phyloP scores from a whole-genome alignment of 2,888 invertebrate species.

The Piscicola geometra region DNA sequence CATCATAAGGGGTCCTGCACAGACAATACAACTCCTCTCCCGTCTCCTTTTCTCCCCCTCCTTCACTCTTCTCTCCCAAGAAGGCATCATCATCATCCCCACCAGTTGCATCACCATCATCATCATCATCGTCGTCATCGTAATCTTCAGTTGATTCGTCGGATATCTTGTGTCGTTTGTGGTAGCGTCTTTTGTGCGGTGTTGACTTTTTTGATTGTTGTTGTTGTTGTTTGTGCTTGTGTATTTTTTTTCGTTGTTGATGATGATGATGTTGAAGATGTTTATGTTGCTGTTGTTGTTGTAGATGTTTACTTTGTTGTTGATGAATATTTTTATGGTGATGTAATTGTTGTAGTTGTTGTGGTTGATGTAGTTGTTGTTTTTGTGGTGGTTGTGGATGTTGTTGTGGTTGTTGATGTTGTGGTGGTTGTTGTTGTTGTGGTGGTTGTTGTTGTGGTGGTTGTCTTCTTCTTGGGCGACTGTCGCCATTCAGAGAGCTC shows the following conservation, averaged over 20 bases:
- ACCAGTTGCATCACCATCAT: slow-evolving; percentile 42
- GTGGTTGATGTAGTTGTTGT: not conserved
- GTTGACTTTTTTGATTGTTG: not conserved
- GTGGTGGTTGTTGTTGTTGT: not conserved
- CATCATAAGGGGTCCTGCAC: slow-evolving; percentile 90
- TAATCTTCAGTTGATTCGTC: slow-evolving; percentile 1
- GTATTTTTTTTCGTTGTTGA: not conserved
- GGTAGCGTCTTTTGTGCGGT: not conserved
- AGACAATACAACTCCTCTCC: slow-evolving; percentile 84
- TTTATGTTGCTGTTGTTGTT: not conserved
- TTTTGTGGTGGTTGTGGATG: not conserved
- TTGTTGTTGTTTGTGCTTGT: not conserved
- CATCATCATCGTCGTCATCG: slow-evolving; percentile 8
- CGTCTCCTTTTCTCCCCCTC: slow-evolving; percentile 49
- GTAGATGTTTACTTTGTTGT: not conserved
- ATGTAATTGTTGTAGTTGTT: not conserved
- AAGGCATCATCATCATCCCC: slow-evolving; percentile 46
- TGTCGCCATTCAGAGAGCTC: not conserved
- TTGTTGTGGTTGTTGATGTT: not conserved
- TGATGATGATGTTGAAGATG: not conserved
- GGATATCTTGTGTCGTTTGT: not conserved
- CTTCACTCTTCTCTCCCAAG: slow-evolving; percentile 25
- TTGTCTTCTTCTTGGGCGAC: too few species aligned
- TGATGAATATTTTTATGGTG: not conserved
- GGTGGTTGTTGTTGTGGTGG: too few species aligned